Base-by-base conservation (phyloP, 1,140 invertebrate species). In the Neuroterus valhalla region DNA sequence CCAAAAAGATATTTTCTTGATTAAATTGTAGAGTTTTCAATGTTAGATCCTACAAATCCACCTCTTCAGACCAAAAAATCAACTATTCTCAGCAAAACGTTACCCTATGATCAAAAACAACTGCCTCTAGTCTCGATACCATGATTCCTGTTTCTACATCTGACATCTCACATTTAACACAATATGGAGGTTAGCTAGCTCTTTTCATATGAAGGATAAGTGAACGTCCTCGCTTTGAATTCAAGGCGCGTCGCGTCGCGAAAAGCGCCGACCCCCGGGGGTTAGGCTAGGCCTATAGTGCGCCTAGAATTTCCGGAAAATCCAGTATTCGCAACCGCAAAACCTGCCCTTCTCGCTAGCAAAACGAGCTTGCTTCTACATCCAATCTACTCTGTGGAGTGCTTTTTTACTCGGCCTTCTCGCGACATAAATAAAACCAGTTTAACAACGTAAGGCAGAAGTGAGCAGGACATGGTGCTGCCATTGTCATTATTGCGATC, bases 251-350 rank as follows among this genome's bases (percentile, higher is more conserved):
- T 82, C 70, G 74, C 76, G 76, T 79, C 67, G 79, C 74, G 80
- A 78, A 82, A 82, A 82, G 71, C 70, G 48, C 45, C 78, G 80
- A 79, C 78, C 80, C 75, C 72, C 55, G 69, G 38, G 21, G 73
- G 75, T 68, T 72, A 74, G 73, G 67, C 66, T 62, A 62, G 66
- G 44, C 46, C 55, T 38, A 62, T 66, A 48, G 38, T 72, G 71
- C 72, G 55, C 72, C 68, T 71, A 68, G 78, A 77, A 78, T 82
- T 80, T 82, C 81, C 81, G 81, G 78, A 82, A 82, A 82, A 82
- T 82, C 81, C 78, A 72, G 81, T 82, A 81, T 82, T 78, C 68
- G 70, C 68, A 66, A 80, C 42, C 66, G 70, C 74, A 81, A 81
- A 78, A 76, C 75, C 68, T 66, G 73, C 77, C 73, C 72, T 80